These are phyloP conservation scores for Smittia sp. DNA, from an alignment of 2,888 invertebrate genomes.

Conservation along the genomic window DNA sequence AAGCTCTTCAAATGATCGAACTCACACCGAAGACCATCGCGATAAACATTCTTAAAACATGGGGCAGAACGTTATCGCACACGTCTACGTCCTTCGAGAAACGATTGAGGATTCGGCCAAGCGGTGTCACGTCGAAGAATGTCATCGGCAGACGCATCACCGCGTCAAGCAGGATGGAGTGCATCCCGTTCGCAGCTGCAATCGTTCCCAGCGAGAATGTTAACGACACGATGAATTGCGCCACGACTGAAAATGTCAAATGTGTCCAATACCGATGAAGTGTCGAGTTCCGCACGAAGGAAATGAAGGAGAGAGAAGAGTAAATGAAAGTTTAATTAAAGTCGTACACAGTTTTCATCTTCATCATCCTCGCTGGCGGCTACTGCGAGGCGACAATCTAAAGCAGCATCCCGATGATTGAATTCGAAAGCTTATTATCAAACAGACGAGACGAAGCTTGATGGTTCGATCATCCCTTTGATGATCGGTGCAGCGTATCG, in stretches of 20 bases:
- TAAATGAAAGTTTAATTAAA: not conserved
- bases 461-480: too few relatives aligned
- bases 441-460: not conserved
- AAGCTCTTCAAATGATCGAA: not conserved
- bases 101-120: slow-evolving; percentile 60
- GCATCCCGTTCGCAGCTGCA: slow-evolving; percentile 58
- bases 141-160: slow-evolving; percentile 62
- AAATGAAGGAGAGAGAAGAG: not conserved
- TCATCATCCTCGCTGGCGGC: too few relatives aligned
- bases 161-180: slow-evolving; percentile 58
- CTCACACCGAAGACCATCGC: slow-evolving; percentile 51
- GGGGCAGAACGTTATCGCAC: slow-evolving; percentile 58
- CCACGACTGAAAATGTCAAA: slow-evolving; percentile 42
- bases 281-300: too few relatives aligned
- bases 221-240: slow-evolving; percentile 25
- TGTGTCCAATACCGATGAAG: not conserved
- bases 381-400: too few relatives aligned
- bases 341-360: too few relatives aligned
- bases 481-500: not conserved
- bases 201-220: slow-evolving; percentile 35
- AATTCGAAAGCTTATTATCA: not conserved
- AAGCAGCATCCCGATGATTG: too few relatives aligned
- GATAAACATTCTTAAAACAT: slow-evolving; percentile 50
- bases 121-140: slow-evolving; percentile 70
- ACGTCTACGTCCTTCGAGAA: slow-evolving; percentile 63